phyloP scores from a whole-genome alignment of 1,140 invertebrate genomes.

The Lamellibrachia luymesi region DNA sequence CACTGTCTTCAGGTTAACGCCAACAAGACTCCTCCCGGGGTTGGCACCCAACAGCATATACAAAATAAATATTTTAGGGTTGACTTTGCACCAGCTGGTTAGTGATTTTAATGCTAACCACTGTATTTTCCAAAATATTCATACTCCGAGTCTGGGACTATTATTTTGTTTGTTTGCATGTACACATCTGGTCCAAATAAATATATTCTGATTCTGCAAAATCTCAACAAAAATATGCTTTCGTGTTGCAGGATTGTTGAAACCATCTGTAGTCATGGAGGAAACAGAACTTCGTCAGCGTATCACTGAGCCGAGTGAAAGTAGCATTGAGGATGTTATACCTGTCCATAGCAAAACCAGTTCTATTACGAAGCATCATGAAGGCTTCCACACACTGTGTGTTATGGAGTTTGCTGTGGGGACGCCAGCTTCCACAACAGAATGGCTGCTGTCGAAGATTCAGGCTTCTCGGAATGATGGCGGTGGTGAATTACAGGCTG shows the following conservation, averaged over 20 bases:
- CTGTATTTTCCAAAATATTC: no score
- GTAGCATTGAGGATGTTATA: neutral
- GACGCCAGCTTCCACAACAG: slow-evolving; percentile 58
- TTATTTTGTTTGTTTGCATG: no score
- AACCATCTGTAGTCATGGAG: neutral
- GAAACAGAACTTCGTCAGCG: neutral
- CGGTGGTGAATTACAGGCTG: slow-evolving; percentile 64
- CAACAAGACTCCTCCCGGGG: no score
- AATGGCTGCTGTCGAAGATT: slow-evolving; percentile 65
- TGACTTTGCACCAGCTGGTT: no score
- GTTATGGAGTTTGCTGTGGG: slow-evolving; percentile 59
- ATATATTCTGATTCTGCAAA: neutral
- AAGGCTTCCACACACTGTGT: slow-evolving; percentile 36
- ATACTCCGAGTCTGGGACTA: no score
- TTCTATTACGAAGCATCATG: neutral
- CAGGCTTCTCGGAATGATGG: slow-evolving; percentile 60
- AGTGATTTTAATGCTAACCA: no score
- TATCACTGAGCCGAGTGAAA: neutral
- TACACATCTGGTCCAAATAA: no score
- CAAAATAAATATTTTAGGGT: no score
- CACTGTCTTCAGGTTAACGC: no score
- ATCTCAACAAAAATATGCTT: neutral
- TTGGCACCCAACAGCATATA: no score
- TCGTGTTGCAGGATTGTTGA: neutral
- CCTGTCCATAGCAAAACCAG: neutral